Evolutionary conservation across 2,888 invertebrate genomes (phyloP).

Genomic region (Plusia festucae): DNA sequence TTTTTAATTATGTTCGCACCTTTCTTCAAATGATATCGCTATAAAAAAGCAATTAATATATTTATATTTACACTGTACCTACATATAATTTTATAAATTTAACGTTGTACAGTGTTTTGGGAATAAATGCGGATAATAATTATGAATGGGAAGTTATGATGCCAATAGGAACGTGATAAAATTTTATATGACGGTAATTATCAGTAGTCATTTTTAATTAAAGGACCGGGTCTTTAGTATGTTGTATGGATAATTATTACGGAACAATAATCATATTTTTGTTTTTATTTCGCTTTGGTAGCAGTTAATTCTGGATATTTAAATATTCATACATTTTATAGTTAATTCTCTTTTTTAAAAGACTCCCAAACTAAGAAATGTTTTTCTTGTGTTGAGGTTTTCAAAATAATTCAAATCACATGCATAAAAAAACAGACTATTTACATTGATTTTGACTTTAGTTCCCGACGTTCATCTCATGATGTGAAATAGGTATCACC

Average conservation of each 20-base stretch:
- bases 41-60: conserved; percentile 43
- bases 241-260: conserved; percentile 29
- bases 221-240: conserved; percentile 27
- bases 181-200: conserved; percentile 41
- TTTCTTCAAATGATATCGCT: conserved; percentile 28
- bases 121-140: conserved; percentile 24
- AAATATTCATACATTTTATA: too few relatives aligned
- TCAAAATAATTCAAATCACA: too few relatives aligned
- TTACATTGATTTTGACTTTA: too few relatives aligned
- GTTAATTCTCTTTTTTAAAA: too few relatives aligned
- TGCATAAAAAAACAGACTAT: too few relatives aligned
- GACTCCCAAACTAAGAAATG: too few relatives aligned
- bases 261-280: conserved; percentile 39
- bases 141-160: conserved; percentile 24
- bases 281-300: conserved; percentile 16
- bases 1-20: conserved; percentile 55
- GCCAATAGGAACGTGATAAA: conserved; percentile 36
- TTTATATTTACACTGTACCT: conserved; percentile 30
- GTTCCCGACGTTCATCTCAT: too few relatives aligned
- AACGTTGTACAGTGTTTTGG: conserved; percentile 15
- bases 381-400: too few relatives aligned
- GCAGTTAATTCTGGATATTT: too few relatives aligned
- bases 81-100: not conserved
- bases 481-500: too few relatives aligned
- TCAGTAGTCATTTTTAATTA: conserved; percentile 42